Base-by-base conservation (phyloP, 2,888 invertebrate genomes). In the Syrista parreyssii region DNA sequence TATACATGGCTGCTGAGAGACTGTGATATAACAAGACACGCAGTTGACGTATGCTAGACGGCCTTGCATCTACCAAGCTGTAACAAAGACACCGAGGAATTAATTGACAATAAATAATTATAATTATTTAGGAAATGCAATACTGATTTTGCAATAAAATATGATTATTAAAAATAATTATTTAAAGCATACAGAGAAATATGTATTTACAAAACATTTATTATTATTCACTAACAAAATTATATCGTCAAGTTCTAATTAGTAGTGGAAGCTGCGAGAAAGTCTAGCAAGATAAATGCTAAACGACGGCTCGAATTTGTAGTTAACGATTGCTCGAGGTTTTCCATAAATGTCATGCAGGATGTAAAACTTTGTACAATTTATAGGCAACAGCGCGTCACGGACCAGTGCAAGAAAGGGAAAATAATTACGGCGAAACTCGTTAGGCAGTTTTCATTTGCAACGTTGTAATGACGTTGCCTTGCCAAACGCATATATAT, bases 11-110 rank as follows among this genome's bases (percentile, higher is more conserved):
- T 15, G 40, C 40, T 40, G 40, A 40, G 15, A 15, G 4, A 40
- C 32, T 69, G 80, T 89, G 88, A 90, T 88, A 90, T 89, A 90
- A 90, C 87, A 85, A 83, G 83, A 83, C 89, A 89, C 86, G 88
- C 86, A 84, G 84, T 81, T 80, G 83, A 83, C 83, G 83, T 86
- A 85, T 89, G 88, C 88, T 84, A 74, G 86, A 78, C 82, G 88
- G 85, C 90, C 90, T 90, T 89, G 89, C 83, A 81, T 79, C 83
- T 81, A 85, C 84, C 84, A 82, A 81, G 69, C 82, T 79, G 82
- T 83, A 79, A 77, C 78, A 75, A 80, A 80, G 83, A 83, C 82
- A 81, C 79, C 79, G 79, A 79, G 78, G 82, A 79, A 82, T 82
- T 83, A 87, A 86, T 84, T 76, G 80, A 83, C 82, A 80, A 75